Conservation (phyloP, 2,113 vertebrate genomes). For the Lophura nycthemera region DNA sequence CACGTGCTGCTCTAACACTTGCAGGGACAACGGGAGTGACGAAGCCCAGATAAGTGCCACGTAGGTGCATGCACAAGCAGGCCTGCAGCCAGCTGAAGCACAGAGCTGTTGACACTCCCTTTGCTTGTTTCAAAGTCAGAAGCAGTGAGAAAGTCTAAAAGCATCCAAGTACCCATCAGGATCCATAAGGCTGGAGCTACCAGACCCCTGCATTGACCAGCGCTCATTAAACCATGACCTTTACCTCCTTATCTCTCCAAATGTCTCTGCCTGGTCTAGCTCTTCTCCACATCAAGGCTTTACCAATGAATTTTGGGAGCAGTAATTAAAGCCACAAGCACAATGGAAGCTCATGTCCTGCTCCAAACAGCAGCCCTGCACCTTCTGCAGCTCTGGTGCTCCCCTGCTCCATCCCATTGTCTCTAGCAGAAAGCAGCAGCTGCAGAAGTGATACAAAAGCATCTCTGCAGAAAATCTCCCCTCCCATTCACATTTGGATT, state of each 20-base stretch:
- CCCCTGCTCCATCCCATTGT: not conserved
- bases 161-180: not conserved
- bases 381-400: not conserved
- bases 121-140: not conserved
- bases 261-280: not conserved
- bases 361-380: not conserved
- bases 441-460: not conserved
- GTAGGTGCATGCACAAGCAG: not conserved
- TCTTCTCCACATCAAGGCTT: fast-evolving
- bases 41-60: not conserved
- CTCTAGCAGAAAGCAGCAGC: not conserved
- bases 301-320: not conserved
- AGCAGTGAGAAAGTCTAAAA: not conserved
- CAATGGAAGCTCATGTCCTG: fast-evolving
- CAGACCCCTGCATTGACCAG: fast-evolving
- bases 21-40: not conserved
- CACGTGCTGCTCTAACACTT: fast-evolving
- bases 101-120: not conserved
- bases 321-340: not conserved
- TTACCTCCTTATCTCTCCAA: not conserved
- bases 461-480: not conserved
- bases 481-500: conserved; percentile 28
- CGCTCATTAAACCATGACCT: fast-evolving
- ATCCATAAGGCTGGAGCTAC: not conserved
- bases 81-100: not conserved